A percentile compares a stretch with the other conserved stretches of the same genome.
Conservation (phyloP, 1,140 invertebrate genomes). For the Pogonomyrmex californicus region DNA sequence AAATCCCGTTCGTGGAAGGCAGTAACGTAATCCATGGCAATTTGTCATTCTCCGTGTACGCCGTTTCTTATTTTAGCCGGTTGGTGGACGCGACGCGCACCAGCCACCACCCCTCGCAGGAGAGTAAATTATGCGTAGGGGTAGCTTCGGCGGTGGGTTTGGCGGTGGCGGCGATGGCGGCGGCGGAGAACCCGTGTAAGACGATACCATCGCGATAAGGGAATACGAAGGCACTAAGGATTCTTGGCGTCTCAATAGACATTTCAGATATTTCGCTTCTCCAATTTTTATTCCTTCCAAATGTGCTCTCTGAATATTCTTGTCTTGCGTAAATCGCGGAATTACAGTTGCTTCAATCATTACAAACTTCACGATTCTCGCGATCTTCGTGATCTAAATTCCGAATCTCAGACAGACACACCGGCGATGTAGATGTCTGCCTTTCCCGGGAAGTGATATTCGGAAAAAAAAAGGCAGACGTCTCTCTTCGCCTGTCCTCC, state of each 20-base stretch:
- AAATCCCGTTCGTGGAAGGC: slow-evolving; percentile 51
- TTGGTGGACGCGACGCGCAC: slow-evolving; percentile 60
- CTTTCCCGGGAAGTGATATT: slow-evolving; percentile 22
- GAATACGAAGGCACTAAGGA: background rate
- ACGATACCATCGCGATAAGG: slow-evolving; percentile 27
- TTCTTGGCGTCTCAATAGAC: background rate
- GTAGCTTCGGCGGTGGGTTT: background rate
- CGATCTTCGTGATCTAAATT: background rate
- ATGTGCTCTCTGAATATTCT: background rate
- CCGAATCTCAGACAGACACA: background rate
- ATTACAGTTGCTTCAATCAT: background rate
- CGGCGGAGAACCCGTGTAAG: slow-evolving; percentile 7
- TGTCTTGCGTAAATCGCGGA: background rate
- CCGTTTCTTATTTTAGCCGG: slow-evolving; percentile 76
- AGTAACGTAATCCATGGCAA: slow-evolving; percentile 77
- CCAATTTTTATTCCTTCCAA: background rate
- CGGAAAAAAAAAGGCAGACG: background rate
- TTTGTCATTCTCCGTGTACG: slow-evolving; percentile 78
- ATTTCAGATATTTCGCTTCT: background rate
- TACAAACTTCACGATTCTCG: background rate
- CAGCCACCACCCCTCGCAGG: slow-evolving; percentile 43
- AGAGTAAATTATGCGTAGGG: slow-evolving; percentile 67
- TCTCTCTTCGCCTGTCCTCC: slow-evolving; percentile 4
- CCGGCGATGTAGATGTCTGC: background rate
- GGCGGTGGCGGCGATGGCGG: background rate